Evolutionary conservation across 2,113 vertebrate species (phyloP), one percentile per base, ranked within the genome.

Genomic region (Brachyhypopomus occidentalis): DNA sequence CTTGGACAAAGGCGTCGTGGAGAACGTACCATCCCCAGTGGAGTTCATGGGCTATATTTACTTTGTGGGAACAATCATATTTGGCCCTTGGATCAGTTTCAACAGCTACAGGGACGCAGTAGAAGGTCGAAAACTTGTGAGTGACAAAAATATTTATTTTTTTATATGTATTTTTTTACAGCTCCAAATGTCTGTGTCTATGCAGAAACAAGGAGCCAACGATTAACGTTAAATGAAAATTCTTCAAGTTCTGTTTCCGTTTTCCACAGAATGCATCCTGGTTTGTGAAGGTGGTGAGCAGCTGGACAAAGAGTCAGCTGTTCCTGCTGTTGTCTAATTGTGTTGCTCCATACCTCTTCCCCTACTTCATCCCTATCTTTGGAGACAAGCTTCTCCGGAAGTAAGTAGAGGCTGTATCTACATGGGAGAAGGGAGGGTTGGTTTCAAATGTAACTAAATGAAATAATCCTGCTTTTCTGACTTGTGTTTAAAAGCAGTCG

Each of bases 11-110:
- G 94, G 95, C 2, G 79, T 89, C 0, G 90, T 96, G 83, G 72
- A 83, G 38, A 81, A 86, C 1, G 89, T 97, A n/a, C 96, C 96
- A 0, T 95, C 95, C 0, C 94, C 92, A 0, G 89, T 94, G 25
- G 94, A 96, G 89, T 96, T 96, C 90, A 94, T 96, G 90, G 96
- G 96, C 34, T 97, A 97, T 78, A 91, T 96, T 87, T 94, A 97
- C 86, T 97, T 97, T 83, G 95, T 97, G 86, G 96, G 96, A 8
- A 95, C 95, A 0, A 94, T 95, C 12, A 91, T 96, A 79, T 97
- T 97, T 36, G 96, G 96, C 8, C 96, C 96, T 23, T 97, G 96
- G 96, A 95, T 95, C 88, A 94, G 94, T 81, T 97, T 95, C 89
- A 94, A 86, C 75, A 92, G 87, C 84, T 97, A 97, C 88, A 92